These are phyloP conservation scores for Pipistrellus pipistrellus DNA, from an alignment of 2,797 vertebrate genomes.

Conservation along the genomic window DNA sequence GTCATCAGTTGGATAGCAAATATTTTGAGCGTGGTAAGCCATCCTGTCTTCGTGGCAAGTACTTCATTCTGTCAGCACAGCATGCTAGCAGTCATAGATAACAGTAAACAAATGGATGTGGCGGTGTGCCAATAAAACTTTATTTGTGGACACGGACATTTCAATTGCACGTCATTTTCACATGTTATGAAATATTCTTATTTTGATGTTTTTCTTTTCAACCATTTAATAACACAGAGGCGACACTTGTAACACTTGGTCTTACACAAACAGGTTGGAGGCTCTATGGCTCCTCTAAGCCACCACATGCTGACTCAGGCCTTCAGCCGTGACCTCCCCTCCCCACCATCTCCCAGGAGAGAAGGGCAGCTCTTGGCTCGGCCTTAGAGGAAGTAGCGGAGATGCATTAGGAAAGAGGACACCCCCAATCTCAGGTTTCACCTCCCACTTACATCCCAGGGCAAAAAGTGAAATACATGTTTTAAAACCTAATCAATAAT, in stretches of 20 bases:
- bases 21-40: neutral
- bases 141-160: neutral
- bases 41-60: neutral
- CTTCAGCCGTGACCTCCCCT: neutral
- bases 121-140: neutral
- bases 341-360: accelerated
- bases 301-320: neutral
- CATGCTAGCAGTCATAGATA: neutral
- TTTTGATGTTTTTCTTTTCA: neutral
- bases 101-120: too few species aligned
- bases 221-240: neutral
- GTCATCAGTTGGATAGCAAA: neutral
- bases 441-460: neutral
- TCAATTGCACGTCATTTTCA: neutral
- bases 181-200: neutral
- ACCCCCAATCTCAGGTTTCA: neutral
- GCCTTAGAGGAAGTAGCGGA: too few species aligned
- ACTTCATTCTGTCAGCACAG: accelerated
- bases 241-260: neutral
- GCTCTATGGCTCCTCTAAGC: neutral
- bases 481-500: neutral
- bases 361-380: neutral
- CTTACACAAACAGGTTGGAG: neutral
- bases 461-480: neutral
- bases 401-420: neutral